These are phyloP conservation scores for Plutella xylostella DNA, from an alignment of 2,888 invertebrate genomes.

Conservation along the genomic window DNA sequence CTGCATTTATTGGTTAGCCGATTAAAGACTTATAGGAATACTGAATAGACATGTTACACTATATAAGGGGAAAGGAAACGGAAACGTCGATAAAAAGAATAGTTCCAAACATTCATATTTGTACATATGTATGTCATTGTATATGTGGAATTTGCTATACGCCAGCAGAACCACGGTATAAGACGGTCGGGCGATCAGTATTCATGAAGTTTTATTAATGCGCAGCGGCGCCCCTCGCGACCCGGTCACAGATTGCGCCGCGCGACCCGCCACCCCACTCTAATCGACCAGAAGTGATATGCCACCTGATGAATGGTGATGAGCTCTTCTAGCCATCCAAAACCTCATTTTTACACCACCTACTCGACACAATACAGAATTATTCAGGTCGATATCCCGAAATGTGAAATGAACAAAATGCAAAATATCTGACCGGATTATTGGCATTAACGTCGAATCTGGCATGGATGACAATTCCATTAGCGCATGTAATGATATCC, in stretches of 20 bases:
- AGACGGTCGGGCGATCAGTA: conserved; percentile 31
- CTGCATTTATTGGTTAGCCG: too few species aligned
- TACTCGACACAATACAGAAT: background rate
- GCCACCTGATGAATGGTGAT: conserved; percentile 45
- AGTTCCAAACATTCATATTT: too few species aligned
- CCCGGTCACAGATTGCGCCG: conserved; percentile 38
- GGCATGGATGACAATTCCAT: conserved; percentile 26
- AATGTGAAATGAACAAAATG: background rate
- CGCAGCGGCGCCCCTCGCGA: conserved; percentile 19
- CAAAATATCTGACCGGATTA: too few species aligned
- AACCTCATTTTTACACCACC: too few species aligned
- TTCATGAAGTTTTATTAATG: conserved; percentile 63
- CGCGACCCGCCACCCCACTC: conserved; percentile 26
- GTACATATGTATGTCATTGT: too few species aligned
- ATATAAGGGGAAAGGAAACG: too few species aligned
- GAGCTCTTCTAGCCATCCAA: too few species aligned
- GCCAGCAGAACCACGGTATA: too few species aligned
- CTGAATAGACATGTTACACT: too few species aligned
- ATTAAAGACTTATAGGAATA: too few species aligned
- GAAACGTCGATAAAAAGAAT: too few species aligned
- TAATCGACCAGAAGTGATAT: conserved; percentile 59
- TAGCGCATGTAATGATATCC: conserved; percentile 12
- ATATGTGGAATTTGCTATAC: too few species aligned
- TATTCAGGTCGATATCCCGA: background rate
- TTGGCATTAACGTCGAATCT: background rate